These are phyloP conservation scores for Myanophis thanlyinensis DNA, from an alignment of 2,113 vertebrate genomes.

Conservation along the genomic window DNA sequence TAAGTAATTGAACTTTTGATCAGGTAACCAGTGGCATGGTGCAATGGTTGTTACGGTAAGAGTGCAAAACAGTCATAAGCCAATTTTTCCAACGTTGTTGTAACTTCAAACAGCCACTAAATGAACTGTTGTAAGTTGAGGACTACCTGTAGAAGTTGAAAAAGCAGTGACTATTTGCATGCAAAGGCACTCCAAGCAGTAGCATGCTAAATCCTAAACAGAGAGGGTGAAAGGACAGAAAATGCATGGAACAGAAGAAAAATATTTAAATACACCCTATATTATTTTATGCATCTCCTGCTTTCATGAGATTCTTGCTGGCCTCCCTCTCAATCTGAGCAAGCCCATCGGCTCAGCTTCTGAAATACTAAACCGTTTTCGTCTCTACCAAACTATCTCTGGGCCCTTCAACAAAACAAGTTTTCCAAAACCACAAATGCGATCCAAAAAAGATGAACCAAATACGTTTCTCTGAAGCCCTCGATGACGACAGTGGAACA, in stretches of 20 bases:
- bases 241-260: no score
- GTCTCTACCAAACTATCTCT: not conserved
- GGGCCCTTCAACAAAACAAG: not conserved
- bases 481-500: not conserved
- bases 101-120: no score
- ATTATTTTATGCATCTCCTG: not conserved
- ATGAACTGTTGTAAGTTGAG: no score
- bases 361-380: not conserved
- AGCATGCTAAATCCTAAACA: not conserved
- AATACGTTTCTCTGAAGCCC: not conserved
- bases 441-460: not conserved
- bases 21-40: not conserved
- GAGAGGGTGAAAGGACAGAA: not conserved
- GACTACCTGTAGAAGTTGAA: not conserved
- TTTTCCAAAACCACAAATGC: not conserved
- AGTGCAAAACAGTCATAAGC: no score
- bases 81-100: no score
- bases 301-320: not conserved
- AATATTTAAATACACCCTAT: no score
- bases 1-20: not conserved
- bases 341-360: not conserved
- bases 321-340: not conserved
- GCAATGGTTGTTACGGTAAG: no score
- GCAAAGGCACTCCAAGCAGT: not conserved
- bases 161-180: not conserved